Conservation (phyloP, 2,113 vertebrate species). For the Centropus unirufus region DNA sequence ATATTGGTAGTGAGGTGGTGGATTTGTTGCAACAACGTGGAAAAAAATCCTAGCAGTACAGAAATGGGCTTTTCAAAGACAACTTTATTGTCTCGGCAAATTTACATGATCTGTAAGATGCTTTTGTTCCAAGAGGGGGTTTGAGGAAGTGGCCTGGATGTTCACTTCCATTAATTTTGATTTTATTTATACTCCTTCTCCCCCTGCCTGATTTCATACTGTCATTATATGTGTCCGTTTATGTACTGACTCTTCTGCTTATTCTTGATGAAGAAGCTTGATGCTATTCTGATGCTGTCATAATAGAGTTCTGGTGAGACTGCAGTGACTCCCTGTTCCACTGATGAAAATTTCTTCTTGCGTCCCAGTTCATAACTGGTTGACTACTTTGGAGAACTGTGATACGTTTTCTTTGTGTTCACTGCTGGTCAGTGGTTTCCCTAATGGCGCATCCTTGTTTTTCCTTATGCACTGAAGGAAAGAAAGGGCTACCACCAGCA, state of each 20-base stretch:
- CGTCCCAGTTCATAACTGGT: background rate
- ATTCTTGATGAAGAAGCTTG: background rate
- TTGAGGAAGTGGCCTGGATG: slow-evolving; percentile 7
- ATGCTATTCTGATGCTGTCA: background rate
- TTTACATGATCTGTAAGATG: background rate
- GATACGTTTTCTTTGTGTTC: background rate
- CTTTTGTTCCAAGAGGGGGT: background rate
- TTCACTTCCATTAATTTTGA: background rate
- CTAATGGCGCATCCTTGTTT: background rate
- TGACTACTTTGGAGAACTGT: background rate
- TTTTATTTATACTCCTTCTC: background rate
- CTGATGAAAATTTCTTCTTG: background rate
- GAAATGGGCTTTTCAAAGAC: background rate
- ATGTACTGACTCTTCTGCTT: background rate
- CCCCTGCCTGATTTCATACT: background rate
- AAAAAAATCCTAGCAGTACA: background rate
- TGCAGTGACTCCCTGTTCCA: background rate
- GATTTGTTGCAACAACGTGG: background rate
- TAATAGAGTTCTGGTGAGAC: background rate
- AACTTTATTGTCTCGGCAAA: background rate
- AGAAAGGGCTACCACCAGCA: background rate
- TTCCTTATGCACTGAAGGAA: background rate
- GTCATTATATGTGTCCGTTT: background rate
- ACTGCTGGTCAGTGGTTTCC: background rate
- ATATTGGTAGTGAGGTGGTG: background rate